Percentiles rank a stretch among this genome's conserved stretches.
Evolutionary conservation across 2,888 invertebrate species (phyloP).

Genomic region (Phragmatobia fuliginosa): DNA sequence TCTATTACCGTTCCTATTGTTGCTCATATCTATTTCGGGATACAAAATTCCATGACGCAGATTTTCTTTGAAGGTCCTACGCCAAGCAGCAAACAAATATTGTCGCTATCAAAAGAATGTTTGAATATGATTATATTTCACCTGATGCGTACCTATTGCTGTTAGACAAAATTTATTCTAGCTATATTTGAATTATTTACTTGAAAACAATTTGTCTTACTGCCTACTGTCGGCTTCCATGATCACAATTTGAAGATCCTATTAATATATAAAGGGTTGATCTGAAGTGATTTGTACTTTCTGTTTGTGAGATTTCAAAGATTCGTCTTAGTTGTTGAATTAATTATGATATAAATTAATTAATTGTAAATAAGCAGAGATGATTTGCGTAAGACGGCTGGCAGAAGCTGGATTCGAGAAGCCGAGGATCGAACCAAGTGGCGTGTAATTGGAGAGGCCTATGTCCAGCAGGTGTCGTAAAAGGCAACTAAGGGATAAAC

Average conservation of each 20-base stretch:
- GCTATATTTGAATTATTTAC: background rate
- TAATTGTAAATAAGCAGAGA: too few relatives aligned
- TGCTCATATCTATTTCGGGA: background rate
- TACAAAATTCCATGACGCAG: background rate
- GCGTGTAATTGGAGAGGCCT: too few relatives aligned
- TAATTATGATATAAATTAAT: too few relatives aligned
- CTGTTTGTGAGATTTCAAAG: background rate
- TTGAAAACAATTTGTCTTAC: background rate
- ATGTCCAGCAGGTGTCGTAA: too few relatives aligned
- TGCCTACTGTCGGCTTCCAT: background rate
- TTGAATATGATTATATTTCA: background rate
- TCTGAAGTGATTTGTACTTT: too few relatives aligned
- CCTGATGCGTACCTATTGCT: background rate
- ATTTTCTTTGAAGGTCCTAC: background rate
- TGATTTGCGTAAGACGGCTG: too few relatives aligned
- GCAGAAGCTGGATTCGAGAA: too few relatives aligned
- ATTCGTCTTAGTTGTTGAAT: background rate
- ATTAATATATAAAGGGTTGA: background rate
- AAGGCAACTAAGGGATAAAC: too few relatives aligned
- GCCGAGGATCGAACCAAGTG: too few relatives aligned
- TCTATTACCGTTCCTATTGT: background rate
- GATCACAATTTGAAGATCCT: background rate
- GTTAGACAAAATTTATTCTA: background rate
- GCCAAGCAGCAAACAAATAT: background rate
- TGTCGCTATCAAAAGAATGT: conserved; percentile 1